A percentile compares a stretch with the other conserved stretches of the same genome.
phyloP scores from a whole-genome alignment of 2,113 vertebrate species.

The Symphodus melops region DNA sequence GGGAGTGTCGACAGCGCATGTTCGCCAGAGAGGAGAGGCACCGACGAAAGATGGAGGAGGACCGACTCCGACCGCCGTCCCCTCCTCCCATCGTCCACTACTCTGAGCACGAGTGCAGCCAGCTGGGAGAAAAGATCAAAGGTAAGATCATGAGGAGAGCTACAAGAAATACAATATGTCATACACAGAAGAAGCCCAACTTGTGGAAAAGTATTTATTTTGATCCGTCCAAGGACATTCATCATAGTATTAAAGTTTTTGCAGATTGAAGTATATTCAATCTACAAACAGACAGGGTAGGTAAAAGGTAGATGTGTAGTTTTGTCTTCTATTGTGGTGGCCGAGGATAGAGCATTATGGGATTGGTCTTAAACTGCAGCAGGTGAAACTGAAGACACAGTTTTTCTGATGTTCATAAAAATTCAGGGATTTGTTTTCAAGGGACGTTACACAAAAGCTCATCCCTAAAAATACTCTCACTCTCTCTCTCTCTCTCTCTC shows the following conservation, averaged over 20 bases:
- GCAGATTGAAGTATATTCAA: constrained; percentile 4
- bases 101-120: constrained; percentile 93
- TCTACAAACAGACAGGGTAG: not conserved
- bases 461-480: too few species aligned
- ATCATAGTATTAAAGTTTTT: too few species aligned
- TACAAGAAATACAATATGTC: not conserved
- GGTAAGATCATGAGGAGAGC: constrained; percentile 73
- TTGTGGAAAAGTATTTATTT: not conserved
- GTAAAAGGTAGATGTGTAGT: not conserved
- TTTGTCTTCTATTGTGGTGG: not conserved
- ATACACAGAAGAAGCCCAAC: not conserved
- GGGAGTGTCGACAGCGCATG: constrained; percentile 96
- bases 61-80: constrained; percentile 89
- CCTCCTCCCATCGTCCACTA: constrained; percentile 95
- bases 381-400: constrained; percentile 22
- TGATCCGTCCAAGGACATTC: not conserved
- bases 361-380: constrained; percentile 15
- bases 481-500: constrained; percentile 18
- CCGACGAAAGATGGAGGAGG: constrained; percentile 90
- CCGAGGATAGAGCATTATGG: constrained; percentile 4
- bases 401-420: constrained; percentile 31
- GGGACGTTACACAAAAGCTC: constrained; percentile 12
- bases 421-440: constrained; percentile 34
- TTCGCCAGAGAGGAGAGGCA: constrained; percentile 94
- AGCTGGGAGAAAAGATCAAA: constrained; percentile 96